Evolutionary conservation across 2,113 vertebrate species (phyloP), one percentile per base, ranked within the genome.

Genomic region (Fregata magnificens): DNA sequence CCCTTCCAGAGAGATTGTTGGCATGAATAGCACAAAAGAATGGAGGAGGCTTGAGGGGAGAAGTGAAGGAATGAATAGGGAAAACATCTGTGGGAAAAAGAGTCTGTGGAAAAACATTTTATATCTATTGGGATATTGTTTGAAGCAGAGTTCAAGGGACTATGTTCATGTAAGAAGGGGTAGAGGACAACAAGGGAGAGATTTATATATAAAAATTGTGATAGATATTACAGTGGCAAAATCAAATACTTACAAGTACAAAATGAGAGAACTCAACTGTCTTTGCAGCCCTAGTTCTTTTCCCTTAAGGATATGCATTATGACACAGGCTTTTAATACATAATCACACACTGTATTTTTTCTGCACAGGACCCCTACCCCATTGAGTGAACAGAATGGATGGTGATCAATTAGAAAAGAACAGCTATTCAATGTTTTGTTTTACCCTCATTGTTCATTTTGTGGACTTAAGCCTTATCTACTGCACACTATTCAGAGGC

Each of bases 381-480:
- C 69, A 84, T 22, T 93, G 85, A 95, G 65, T 74, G 72, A 81
- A 78, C 61, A 95, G 86, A 88, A 90, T 78, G 65, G 77, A 95
- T 93, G 77, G 86, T 96, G 82, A 94, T 94, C 94, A 95, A 86
- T 96, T 97, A 56, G 91, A 86, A 93, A 93, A 86, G 63, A 95
- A 44, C 47, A 84, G 65, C 77, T 91, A 91, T 95, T 97, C 94
- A 95, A 31, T 88, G 86, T 88, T 95, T 95, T 94, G 88, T 92
- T 96, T 96, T 93, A 90, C 42, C 36, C 47, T 76, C 65, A 84
- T 84, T 95, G 90, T 95, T 95, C 95, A 62, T 91, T 97, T 90
- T 95, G 90, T 74, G 83, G 94, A 83, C 80, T 94, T 85, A 83
- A 22, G 29, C 65, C 88, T 97, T 97, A 97, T 97, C 95, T 96